Conservation (phyloP, 2,888 invertebrate genomes). For the Plagodis dolabraria region DNA sequence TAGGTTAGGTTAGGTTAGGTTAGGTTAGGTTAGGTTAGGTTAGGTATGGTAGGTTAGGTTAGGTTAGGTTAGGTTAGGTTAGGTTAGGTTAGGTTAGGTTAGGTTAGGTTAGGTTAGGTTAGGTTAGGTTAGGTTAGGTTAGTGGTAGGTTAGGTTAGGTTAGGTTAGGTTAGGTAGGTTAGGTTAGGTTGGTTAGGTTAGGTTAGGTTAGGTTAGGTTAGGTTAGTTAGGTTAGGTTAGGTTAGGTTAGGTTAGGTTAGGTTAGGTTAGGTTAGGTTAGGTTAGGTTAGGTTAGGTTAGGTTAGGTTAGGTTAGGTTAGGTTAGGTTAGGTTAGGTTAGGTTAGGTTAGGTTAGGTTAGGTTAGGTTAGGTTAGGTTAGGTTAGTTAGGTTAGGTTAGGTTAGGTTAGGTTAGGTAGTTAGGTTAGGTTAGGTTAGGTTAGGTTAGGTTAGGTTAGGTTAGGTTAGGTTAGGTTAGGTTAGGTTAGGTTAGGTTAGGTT, state of each 20-base stretch:
- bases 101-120: constrained; percentile 30
- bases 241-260: constrained; percentile 22
- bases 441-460: constrained; percentile 12
- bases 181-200: constrained; percentile 26
- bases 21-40: constrained; percentile 25
- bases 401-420: constrained; percentile 11
- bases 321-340: constrained; percentile 13
- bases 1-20: constrained; percentile 27
- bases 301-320: constrained; percentile 23
- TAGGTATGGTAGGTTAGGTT: constrained; percentile 23
- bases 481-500: constrained; percentile 12
- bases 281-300: constrained; percentile 20
- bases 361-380: constrained; percentile 11
- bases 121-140: constrained; percentile 24
- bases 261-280: constrained; percentile 21
- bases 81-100: constrained; percentile 26
- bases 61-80: constrained; percentile 28
- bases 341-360: constrained; percentile 12
- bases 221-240: constrained; percentile 23
- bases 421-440: constrained; percentile 11
- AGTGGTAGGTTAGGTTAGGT: constrained; percentile 28
- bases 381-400: constrained; percentile 12
- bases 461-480: constrained; percentile 8
- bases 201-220: constrained; percentile 21
- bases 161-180: constrained; percentile 30